These are phyloP conservation scores for Wasmannia auropunctata DNA, from an alignment of 1,140 invertebrate species.

Conservation along the genomic window DNA sequence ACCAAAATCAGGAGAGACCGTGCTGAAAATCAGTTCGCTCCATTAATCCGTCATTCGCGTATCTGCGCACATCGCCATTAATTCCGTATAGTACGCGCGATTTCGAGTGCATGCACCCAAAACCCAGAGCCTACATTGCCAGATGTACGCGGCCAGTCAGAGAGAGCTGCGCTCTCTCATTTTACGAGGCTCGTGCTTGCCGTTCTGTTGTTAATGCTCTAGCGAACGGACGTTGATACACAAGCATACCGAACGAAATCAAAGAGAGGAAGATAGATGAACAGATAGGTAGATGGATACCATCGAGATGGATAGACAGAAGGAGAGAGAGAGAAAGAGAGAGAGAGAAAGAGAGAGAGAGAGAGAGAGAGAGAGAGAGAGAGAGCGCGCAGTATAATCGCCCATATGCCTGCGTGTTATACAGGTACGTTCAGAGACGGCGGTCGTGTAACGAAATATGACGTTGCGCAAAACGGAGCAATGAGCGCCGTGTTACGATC, in stretches of 20 bases:
- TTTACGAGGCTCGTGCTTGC: slow-evolving; percentile 48
- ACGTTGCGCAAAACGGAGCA: slow-evolving; percentile 33
- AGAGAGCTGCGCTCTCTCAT: background rate
- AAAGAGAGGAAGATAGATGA: background rate
- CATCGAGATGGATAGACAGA: background rate
- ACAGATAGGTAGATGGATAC: background rate
- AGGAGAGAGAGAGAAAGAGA: background rate
- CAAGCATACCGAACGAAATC: background rate
- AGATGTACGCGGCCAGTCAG: background rate
- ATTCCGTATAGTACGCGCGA: background rate
- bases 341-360: background rate
- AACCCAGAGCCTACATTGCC: background rate
- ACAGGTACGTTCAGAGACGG: slow-evolving; percentile 16
- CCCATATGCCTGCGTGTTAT: background rate
- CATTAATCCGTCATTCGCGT: slow-evolving; percentile 54
- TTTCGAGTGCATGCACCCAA: background rate
- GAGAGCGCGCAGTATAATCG: background rate
- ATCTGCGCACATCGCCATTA: slow-evolving; percentile 28
- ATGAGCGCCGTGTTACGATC: slow-evolving; percentile 2
- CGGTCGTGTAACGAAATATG: slow-evolving; percentile 35
- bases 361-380: background rate
- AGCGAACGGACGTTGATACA: slow-evolving; percentile 42
- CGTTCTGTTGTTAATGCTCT: slow-evolving; percentile 47
- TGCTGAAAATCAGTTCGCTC: slow-evolving; percentile 27
- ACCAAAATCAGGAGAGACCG: slow-evolving; percentile 13